Evolutionary conservation across 2,113 vertebrate species (phyloP).

Genomic region (Noctilio leporinus): DNA sequence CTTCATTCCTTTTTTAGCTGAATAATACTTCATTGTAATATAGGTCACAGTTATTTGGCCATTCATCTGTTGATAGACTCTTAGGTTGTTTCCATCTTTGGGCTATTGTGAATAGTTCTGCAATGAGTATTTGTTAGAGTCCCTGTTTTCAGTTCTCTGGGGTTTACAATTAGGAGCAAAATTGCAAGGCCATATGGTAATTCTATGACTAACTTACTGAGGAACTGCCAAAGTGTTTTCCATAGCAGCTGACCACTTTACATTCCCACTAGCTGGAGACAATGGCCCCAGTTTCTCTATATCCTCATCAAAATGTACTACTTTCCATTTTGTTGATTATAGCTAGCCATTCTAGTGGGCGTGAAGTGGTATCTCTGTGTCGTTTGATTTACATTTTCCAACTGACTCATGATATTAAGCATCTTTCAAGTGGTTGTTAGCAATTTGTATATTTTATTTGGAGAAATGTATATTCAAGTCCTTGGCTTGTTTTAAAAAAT

Average conservation of each 20-base stretch:
- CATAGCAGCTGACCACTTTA: neutral
- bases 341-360: neutral
- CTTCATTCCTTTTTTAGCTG: neutral
- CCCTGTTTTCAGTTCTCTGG: neutral
- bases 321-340: neutral
- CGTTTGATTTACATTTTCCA: neutral
- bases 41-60: neutral
- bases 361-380: neutral
- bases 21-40: neutral
- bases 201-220: neutral
- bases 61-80: neutral
- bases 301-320: neutral
- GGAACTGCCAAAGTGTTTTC: neutral
- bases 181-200: neutral
- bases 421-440: neutral
- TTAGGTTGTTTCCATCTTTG: neutral
- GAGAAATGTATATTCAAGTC: neutral
- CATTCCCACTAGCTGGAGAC: neutral
- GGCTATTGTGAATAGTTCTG: neutral
- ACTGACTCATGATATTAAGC: neutral
- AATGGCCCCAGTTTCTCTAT: neutral
- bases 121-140: neutral
- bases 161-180: neutral
- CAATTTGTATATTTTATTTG: no score
- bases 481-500: neutral